Evolutionary conservation across 2,888 invertebrate species (phyloP).

Genomic region (Dicyrtomina minuta): DNA sequence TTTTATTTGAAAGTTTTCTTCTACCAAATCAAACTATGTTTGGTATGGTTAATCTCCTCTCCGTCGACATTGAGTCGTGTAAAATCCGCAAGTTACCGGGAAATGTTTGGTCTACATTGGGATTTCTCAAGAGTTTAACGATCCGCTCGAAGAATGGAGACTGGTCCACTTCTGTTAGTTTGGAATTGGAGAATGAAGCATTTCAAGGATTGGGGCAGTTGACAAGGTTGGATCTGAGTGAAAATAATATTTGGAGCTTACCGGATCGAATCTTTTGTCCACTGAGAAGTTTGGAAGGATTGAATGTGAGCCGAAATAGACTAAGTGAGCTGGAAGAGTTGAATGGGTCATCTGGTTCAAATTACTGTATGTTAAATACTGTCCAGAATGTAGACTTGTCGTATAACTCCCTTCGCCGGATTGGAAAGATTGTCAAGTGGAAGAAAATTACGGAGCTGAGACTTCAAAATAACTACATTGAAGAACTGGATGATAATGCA

Average conservation of each 20-base stretch:
- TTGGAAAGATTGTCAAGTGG: slow-evolving; percentile 68
- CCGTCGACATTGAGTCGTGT: slow-evolving; percentile 55
- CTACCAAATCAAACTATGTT: slow-evolving; percentile 60
- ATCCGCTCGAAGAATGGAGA: slow-evolving; percentile 79
- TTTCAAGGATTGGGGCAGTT: slow-evolving; percentile 69
- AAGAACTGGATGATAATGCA: slow-evolving; percentile 72
- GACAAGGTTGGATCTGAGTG: slow-evolving; percentile 79
- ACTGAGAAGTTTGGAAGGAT: slow-evolving; percentile 71
- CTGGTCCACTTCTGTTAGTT: slow-evolving; percentile 75
- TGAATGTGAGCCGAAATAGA: slow-evolving; percentile 83
- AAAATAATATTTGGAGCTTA: slow-evolving; percentile 85
- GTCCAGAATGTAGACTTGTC: slow-evolving; percentile 71
- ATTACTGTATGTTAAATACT: slow-evolving; percentile 28
- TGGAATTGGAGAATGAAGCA: slow-evolving; percentile 76
- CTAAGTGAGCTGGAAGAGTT: slow-evolving; percentile 69
- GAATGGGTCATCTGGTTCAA: background rate
- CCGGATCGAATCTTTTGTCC: slow-evolving; percentile 83
- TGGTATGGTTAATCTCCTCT: slow-evolving; percentile 55
- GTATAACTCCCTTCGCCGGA: slow-evolving; percentile 70
- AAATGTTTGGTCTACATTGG: slow-evolving; percentile 77
- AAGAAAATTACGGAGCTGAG: slow-evolving; percentile 73
- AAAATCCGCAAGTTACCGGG: slow-evolving; percentile 58
- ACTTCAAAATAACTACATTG: slow-evolving; percentile 74
- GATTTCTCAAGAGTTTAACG: slow-evolving; percentile 78
- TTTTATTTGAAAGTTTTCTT: slow-evolving; percentile 76